Evolutionary conservation across 2,797 vertebrate genomes (phyloP), one percentile per base, ranked within the genome.

Genomic region (Arctocebus calabarensis): DNA sequence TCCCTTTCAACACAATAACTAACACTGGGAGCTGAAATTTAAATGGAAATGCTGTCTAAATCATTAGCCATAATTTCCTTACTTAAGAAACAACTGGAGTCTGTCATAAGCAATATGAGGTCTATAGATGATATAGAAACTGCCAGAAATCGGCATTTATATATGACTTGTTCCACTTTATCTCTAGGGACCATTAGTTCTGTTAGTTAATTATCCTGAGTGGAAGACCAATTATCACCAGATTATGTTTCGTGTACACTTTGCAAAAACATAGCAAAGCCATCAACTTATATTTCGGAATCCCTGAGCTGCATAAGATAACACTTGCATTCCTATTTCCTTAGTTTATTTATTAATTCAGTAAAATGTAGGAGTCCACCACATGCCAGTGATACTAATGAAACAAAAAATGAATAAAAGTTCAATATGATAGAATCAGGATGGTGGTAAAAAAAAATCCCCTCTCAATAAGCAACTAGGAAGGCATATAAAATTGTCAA

Each of bases 201-300:
- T 91, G 40, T 97, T 96, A 94, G 83, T 90, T 95, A 96, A 96
- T 97, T 74, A 95, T 74, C 95, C 37, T 83, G 78, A 94, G 14
- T 84, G 91, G 78, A 95, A 97, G 57, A 95, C 29, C 68, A 97
- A 92, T 96, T 97, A 94, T 96, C 48, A 84, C 40, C 32, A 94
- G 86, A 97, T 91, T 97, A 94, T 85, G 27, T 94, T 57, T 94
- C 55, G 82, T 90, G 20, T 75, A 93, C 1, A 90, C 14, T 83
- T 93, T 84, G 83, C 10, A 55, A 95, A 88, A 87, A 93, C 23
- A 89, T 43, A 88, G 20, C 27, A 89, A 97, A 97, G 22, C 29
- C 43, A 94, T 93, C 66, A 87, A 70, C 17, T 86, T 91, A 85
- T 8, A 88, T 61, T 91, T 95, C 55, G 77, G 57, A 94, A 91